phyloP scores from a whole-genome alignment of 2,888 invertebrate species.

The Nymphalis c-album region DNA sequence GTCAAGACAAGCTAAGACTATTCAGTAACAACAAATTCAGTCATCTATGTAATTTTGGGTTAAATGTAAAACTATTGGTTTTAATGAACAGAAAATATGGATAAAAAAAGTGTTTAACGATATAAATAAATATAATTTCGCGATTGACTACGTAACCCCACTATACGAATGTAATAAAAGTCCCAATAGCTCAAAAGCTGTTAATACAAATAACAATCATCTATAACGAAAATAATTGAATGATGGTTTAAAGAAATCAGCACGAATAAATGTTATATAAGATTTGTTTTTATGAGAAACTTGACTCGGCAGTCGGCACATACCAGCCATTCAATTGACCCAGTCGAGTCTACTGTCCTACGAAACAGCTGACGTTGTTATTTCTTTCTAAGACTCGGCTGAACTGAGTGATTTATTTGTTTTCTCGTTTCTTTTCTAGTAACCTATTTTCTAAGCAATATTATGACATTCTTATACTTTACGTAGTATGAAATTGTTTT shows the following conservation, averaged over 20 bases:
- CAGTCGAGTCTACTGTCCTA: neutral
- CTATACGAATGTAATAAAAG: too few relatives aligned
- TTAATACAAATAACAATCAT: too few relatives aligned
- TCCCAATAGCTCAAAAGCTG: too few relatives aligned
- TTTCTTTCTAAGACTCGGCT: neutral
- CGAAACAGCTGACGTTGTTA: slow-evolving; percentile 2
- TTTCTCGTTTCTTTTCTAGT: neutral
- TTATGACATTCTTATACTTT: neutral
- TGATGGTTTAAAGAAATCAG: neutral
- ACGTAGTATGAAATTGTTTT: neutral
- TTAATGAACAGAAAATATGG: too few relatives aligned
- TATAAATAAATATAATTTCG: too few relatives aligned
- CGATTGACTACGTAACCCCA: too few relatives aligned
- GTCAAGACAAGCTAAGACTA: neutral
- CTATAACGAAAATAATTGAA: too few relatives aligned
- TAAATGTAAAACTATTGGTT: too few relatives aligned
- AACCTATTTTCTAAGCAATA: slow-evolving; percentile 1
- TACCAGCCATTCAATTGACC: slow-evolving; percentile 1
- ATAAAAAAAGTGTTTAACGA: too few relatives aligned
- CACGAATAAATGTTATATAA: neutral
- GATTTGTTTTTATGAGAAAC: neutral
- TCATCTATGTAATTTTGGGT: too few relatives aligned
- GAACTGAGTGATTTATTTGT: slow-evolving; percentile 1
- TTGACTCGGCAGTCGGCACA: neutral
- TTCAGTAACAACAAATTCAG: neutral